A percentile compares a stretch with the other conserved stretches of the same genome.
Evolutionary conservation across 2,113 vertebrate species (phyloP).

Genomic region (Myrmecobius fasciatus): DNA sequence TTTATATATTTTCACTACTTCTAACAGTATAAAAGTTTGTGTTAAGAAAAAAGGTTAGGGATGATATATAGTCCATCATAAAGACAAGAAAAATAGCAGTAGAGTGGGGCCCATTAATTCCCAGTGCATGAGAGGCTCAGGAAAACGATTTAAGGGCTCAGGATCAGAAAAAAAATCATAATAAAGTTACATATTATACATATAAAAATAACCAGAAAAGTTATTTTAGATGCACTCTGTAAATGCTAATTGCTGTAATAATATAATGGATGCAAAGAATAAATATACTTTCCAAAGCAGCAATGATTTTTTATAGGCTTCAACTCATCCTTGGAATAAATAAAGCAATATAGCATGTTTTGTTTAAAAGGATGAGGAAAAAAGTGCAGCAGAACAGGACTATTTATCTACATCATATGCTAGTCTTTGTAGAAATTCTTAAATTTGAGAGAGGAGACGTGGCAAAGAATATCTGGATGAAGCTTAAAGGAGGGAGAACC

Average conservation of each 20-base stretch:
- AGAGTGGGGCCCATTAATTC: not conserved
- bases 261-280: not conserved
- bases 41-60: not conserved
- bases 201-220: not conserved
- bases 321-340: not conserved
- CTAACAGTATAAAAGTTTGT: not conserved
- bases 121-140: not conserved
- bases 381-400: not conserved
- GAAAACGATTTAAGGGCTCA: not conserved
- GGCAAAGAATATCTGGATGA: not conserved
- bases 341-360: not conserved
- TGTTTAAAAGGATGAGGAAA: not conserved
- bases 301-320: not conserved
- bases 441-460: not conserved
- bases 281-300: not conserved
- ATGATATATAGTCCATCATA: not conserved
- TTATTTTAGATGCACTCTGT: not conserved
- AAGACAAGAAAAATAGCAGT: not conserved
- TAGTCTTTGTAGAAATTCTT: not conserved
- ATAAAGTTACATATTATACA: not conserved
- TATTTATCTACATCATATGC: not conserved
- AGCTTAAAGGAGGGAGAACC: not conserved
- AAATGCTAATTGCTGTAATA: not conserved
- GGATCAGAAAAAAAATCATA: not conserved
- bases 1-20: not conserved